These are phyloP conservation scores for Chondrosia reniformis DNA, from an alignment of 37 sponge, comb jelly and placozoan species.

Conservation along the genomic window DNA sequence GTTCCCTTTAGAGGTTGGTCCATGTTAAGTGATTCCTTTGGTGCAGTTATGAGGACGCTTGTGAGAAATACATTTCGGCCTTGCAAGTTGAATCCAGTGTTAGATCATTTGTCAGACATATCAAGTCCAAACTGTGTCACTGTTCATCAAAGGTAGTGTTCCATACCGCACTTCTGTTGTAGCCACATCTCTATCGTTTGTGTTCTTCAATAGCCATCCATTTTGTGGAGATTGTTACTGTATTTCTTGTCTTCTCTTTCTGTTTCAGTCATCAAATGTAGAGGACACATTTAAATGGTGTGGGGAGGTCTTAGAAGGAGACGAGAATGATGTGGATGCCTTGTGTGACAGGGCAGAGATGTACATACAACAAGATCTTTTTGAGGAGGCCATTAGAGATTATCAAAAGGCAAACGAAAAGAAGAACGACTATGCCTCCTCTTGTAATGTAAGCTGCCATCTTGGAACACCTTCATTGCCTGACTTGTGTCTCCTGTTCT, in stretches of 20 bases:
- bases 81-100: constrained; percentile 56
- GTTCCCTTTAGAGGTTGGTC: neutral
- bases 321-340: constrained; percentile 73
- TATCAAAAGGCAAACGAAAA: constrained; percentile 81
- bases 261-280: constrained; percentile 30
- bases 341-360: constrained; percentile 91
- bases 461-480: neutral
- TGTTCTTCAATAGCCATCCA: too few relatives aligned
- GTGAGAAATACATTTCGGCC: constrained; percentile 45
- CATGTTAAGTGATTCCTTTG: neutral
- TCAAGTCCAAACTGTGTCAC: constrained; percentile 54
- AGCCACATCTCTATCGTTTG: neutral
- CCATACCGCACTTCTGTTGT: neutral
- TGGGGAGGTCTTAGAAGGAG: constrained; percentile 63
- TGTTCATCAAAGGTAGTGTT: constrained; percentile 61
- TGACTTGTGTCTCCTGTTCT: neutral
- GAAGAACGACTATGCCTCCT: constrained; percentile 31
- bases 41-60: constrained; percentile 67
- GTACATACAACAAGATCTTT: constrained; percentile 80
- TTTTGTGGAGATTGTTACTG: too few relatives aligned
- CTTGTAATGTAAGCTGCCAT: constrained; percentile 14
- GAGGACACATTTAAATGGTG: constrained; percentile 69
- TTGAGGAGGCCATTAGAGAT: constrained; percentile 84
- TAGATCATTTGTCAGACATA: constrained; percentile 12
- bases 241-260: too few relatives aligned